phyloP scores from a whole-genome alignment of 2,113 vertebrate genomes.

The Rhadina sibilatrix region DNA sequence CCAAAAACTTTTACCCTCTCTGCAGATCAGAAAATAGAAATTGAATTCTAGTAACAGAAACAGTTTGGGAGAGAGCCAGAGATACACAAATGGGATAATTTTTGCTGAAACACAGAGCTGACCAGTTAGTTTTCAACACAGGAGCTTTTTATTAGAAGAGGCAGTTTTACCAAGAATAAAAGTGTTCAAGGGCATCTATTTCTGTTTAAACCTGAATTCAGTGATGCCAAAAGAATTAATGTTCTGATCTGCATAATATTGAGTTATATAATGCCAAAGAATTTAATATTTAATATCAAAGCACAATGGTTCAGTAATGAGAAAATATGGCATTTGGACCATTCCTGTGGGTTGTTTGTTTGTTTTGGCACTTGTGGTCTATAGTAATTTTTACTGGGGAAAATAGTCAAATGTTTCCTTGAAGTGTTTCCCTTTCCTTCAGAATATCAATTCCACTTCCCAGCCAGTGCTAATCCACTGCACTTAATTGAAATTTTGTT shows the following conservation, averaged over 20 bases:
- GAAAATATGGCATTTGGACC: neutral
- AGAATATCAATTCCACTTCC: neutral
- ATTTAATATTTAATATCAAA: neutral
- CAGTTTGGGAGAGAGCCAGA: neutral
- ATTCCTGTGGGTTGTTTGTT: neutral
- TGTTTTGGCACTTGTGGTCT: neutral
- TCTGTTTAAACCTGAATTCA: neutral
- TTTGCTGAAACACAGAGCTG: neutral
- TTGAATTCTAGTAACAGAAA: neutral
- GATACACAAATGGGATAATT: neutral
- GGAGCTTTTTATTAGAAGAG: neutral
- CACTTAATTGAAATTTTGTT: neutral
- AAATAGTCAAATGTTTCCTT: neutral
- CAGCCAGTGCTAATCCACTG: neutral
- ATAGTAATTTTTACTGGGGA: neutral
- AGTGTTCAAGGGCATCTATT: neutral
- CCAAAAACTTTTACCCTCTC: neutral
- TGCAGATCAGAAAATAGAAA: neutral
- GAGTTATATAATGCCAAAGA: neutral
- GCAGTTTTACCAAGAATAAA: neutral
- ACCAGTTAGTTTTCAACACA: neutral
- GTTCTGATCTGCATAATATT: neutral
- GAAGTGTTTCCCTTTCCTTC: neutral
- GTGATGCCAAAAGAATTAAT: neutral
- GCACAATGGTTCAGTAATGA: neutral